Evolutionary conservation across 2,888 invertebrate species (phyloP).

Genomic region (Cabera pusaria): DNA sequence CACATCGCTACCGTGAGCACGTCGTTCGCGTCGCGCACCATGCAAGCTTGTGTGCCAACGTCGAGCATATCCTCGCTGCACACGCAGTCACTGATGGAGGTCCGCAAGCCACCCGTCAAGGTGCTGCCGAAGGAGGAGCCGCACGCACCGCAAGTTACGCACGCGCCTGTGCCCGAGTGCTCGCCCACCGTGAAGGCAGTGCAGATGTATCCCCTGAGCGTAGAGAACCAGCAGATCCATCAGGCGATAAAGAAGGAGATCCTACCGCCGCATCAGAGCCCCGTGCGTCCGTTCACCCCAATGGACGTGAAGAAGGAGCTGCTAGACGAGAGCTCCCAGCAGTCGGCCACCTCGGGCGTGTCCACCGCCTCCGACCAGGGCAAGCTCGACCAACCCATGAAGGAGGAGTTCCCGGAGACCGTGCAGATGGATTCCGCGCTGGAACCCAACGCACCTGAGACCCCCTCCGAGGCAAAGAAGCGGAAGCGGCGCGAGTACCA

Average conservation of each 20-base stretch:
- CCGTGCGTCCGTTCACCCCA: conserved; percentile 81
- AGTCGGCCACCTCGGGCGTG: conserved; percentile 82
- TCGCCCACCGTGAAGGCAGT: conserved; percentile 70
- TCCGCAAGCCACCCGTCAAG: conserved; percentile 69
- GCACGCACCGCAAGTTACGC: conserved; percentile 1
- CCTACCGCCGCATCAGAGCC: conserved; percentile 73
- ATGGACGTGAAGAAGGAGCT: conserved; percentile 89
- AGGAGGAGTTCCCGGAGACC: conserved; percentile 83
- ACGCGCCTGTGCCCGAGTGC: conserved; percentile 58
- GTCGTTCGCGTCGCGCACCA: conserved; percentile 62
- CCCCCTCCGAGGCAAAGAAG: conserved; percentile 85
- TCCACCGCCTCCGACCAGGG: conserved; percentile 84
- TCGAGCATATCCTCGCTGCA: conserved; percentile 66
- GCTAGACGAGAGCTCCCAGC: conserved; percentile 87
- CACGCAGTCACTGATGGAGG: conserved; percentile 78
- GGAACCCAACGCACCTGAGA: conserved; percentile 69
- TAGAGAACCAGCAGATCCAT: conserved; percentile 68
- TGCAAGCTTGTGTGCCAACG: conserved; percentile 62
- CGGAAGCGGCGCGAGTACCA: conserved; percentile 91
- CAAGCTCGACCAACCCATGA: conserved; percentile 80
- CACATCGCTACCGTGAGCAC: conserved; percentile 70
- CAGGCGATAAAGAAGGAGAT: conserved; percentile 83
- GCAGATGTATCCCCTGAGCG: conserved; percentile 66
- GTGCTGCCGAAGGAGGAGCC: conserved; percentile 71
- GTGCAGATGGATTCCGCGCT: conserved; percentile 67